Conservation (phyloP, 2,888 invertebrate species). For the Cistogaster globosa region DNA sequence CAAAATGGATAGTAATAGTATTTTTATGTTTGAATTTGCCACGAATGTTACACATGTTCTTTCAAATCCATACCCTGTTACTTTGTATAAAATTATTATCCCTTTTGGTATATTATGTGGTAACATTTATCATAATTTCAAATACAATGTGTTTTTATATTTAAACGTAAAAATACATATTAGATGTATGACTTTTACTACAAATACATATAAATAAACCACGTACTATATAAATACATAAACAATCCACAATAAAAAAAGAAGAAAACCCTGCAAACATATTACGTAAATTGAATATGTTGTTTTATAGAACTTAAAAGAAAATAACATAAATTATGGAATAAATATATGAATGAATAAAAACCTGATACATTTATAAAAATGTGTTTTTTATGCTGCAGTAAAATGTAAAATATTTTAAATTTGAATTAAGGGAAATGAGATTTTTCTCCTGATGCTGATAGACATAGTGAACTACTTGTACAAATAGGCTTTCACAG, state of each 20-base stretch:
- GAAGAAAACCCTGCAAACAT: background rate
- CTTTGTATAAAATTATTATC: constrained; percentile 9
- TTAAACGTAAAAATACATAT: background rate
- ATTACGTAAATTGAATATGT: constrained; percentile 59
- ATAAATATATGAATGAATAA: constrained; percentile 19
- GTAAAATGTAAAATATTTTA: constrained; percentile 4
- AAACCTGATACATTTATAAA: background rate
- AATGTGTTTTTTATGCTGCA: background rate
- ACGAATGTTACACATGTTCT: no score
- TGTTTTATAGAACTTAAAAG: constrained; percentile 12
- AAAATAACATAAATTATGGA: background rate
- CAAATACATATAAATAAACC: background rate
- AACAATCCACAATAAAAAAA: background rate
- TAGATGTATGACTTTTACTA: no score
- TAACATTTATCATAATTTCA: constrained; percentile 68
- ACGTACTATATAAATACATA: no score
- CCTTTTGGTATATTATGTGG: constrained; percentile 50
- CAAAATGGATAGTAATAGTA: no score
- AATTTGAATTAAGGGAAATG: background rate
- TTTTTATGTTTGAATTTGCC: no score
- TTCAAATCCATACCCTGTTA: constrained; percentile 15
- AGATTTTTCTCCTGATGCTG: background rate
- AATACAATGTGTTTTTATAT: constrained; percentile 45
- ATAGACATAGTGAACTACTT: constrained; percentile 13
- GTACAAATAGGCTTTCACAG: constrained; percentile 3